A percentile compares a stretch with the other conserved stretches of the same genome.
Conservation (phyloP, 2,797 vertebrate species). For the Eulemur rubriventer region DNA sequence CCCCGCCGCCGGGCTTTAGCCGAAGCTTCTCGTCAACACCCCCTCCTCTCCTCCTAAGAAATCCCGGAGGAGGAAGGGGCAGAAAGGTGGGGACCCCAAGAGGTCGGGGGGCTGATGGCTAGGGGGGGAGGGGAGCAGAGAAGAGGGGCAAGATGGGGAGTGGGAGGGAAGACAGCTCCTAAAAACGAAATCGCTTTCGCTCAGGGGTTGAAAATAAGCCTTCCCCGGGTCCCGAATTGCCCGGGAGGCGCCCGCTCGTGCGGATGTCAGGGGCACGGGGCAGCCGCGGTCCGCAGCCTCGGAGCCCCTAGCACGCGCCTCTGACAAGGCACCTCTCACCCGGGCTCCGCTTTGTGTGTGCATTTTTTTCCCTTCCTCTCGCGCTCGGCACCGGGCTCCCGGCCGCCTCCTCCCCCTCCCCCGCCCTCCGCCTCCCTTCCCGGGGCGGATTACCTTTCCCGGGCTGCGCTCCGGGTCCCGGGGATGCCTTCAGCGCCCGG, state of each 20-base stretch:
- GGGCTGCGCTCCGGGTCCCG: conserved; percentile 86
- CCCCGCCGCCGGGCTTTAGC: conserved; percentile 10
- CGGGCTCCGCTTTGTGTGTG: conserved; percentile 92
- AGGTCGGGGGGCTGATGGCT: conserved; percentile 14
- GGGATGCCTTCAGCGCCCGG: conserved; percentile 91
- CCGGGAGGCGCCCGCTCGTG: conserved; percentile 52
- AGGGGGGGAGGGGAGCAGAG: conserved; percentile 40
- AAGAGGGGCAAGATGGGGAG: conserved; percentile 44
- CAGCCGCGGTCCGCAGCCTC: conserved; percentile 85
- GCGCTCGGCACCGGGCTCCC: conserved; percentile 69
- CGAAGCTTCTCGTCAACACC: background rate
- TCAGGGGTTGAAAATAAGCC: conserved; percentile 9
- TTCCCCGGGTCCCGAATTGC: conserved; percentile 31
- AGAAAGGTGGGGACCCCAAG: conserved; percentile 59
- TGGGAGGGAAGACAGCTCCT: conserved; percentile 58
- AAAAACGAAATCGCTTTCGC: conserved; percentile 66
- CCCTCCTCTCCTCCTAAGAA: background rate
- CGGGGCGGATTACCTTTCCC: conserved; percentile 90
- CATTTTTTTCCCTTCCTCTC: conserved; percentile 78
- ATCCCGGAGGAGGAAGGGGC: conserved; percentile 8
- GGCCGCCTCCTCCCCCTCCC: conserved; percentile 75
- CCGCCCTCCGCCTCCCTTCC: conserved; percentile 81
- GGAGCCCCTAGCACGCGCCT: conserved; percentile 83
- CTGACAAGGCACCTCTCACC: conserved; percentile 95
- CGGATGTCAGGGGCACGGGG: conserved; percentile 68